A percentile compares a stretch with the other conserved stretches of the same genome.
phyloP scores from a whole-genome alignment of 1,140 invertebrate species.

The Brachionus angularis region DNA sequence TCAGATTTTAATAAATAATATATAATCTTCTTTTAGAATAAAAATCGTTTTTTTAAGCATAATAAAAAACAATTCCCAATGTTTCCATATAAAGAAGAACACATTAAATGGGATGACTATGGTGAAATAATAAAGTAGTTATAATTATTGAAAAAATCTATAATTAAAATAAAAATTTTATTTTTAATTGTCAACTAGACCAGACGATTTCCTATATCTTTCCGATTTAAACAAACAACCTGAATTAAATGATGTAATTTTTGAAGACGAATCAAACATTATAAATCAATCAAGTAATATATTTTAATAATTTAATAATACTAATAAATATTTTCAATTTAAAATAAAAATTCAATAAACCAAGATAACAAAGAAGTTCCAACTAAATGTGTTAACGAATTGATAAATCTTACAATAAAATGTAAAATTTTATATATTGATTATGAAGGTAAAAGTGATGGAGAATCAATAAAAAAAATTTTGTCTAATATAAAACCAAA shows the following conservation, averaged over 20 bases:
- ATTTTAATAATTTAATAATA: neutral
- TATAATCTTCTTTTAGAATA: slow-evolving; percentile 51
- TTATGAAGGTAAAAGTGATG: slow-evolving; percentile 95
- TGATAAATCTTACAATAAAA: slow-evolving; percentile 72
- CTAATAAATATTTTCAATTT: too few relatives aligned
- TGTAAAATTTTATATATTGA: slow-evolving; percentile 89
- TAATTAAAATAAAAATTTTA: neutral
- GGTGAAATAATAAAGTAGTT: slow-evolving; percentile 75
- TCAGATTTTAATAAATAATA: neutral
- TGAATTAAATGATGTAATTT: slow-evolving; percentile 30
- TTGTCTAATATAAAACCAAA: slow-evolving; percentile 73
- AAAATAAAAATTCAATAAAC: too few relatives aligned
- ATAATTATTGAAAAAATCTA: neutral
- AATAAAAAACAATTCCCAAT: slow-evolving; percentile 89
- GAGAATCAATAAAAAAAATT: slow-evolving; percentile 89
- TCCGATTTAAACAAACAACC: slow-evolving; percentile 5
- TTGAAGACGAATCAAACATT: slow-evolving; percentile 44
- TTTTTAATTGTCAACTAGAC: slow-evolving; percentile 14
- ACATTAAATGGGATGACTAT: slow-evolving; percentile 86
- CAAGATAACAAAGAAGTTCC: slow-evolving; percentile 53
- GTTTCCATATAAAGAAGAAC: slow-evolving; percentile 90
- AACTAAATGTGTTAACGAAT: slow-evolving; percentile 74
- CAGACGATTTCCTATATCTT: slow-evolving; percentile 22
- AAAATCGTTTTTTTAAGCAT: slow-evolving; percentile 74
- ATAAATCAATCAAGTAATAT: neutral